Base-by-base conservation (phyloP, 2,113 vertebrate species). In the Dipodomys ordii region DNA sequence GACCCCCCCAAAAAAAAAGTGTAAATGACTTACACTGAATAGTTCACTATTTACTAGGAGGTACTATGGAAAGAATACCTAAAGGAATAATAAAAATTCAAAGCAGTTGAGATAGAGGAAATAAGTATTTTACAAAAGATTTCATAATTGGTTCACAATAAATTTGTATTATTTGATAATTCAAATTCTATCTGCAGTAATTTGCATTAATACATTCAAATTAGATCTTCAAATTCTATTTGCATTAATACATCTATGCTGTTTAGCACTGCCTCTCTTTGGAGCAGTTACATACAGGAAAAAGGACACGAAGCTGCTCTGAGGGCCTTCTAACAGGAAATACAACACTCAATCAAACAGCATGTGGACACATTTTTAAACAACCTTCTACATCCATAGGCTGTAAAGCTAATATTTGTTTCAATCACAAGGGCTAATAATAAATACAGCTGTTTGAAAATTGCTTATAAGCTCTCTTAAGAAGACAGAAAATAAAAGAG, bases 401-500 rank as follows among this genome's bases (percentile, higher is more conserved):
- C 64, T 78, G 62, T 88, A 72, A 86, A 91, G 87, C n/a, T 46
- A 93, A 84, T 73, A 67, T 74, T 82, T 92, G 53, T 94, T 74
- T 84, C 16, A 67, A 67, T 25, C 35, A 62, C 18, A 80, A 82
- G 77, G 68, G 65, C 32, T 92, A 67, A 64, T 12, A 30, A 57
- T 92, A 53, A 82, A 90, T 73, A 32, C n/a, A 92, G 65, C 12
- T 67, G 44, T 77, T 80, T 92, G 49, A 39, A 88, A 90, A 92
- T 65, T 93, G 69, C 76, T 74, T 86, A 6, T 83, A 85, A 60
- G 18, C 84, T 73, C 53, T 87, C 44, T 91, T 68, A 87, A 90
- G 35, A 93, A 92, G 60, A 72, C 19, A 78, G 77, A 91, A 67
- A 94, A 87, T 27, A 77, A 95, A 83, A 62, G 81, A 79, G 46